Base-by-base conservation (phyloP, 2,888 invertebrate species). In the Lingula anatina region DNA sequence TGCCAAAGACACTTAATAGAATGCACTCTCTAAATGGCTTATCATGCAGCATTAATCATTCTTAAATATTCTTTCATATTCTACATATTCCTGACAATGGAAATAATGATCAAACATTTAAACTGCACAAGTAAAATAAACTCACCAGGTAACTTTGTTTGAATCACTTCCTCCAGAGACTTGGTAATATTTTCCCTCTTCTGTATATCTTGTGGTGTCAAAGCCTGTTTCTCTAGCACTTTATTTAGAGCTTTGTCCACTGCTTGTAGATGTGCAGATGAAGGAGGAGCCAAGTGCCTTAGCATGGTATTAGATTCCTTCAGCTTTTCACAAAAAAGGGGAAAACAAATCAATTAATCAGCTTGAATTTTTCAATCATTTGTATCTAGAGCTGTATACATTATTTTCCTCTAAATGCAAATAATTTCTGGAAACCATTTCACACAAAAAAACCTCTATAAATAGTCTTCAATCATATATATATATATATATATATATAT, bases 231-330 rank as follows among this genome's bases (percentile, higher is more conserved):
- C 5, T 50, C 25, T 28, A 58, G 62, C 15, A 70, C 59, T 2
- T 61, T 53, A 9, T 64, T 55, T 36, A 76, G 47, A 20, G 73
- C 47, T 15, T 57, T 47, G 42, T 68, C 65, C 23, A 78, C 42
- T 25, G 66, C 68, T 24, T 56, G 55, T 2, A 68, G 37, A 46
- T 78, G 77, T 9, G 60, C 47, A 7, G 53, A 35, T 5, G 66
- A 64, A 4, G 76, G 74, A 1, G 52, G 26, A 3, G 75, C 73
- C 27, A 77, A 52, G 31, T 55, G 55, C 44, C 61, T 59, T 53
- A 75, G 55, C 45, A 63, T 55, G 26, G 60, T 59, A 44, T 72
- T 69, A 41, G 61, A 55, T 36, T 62, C 54, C 41, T 60, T 59
- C 1, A 66, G 62, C 71, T 71, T n/a, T n/a, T n/a, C n/a, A 54